Evolutionary conservation across 2,113 vertebrate genomes (phyloP).

Genomic region (Chaetura pelagica): DNA sequence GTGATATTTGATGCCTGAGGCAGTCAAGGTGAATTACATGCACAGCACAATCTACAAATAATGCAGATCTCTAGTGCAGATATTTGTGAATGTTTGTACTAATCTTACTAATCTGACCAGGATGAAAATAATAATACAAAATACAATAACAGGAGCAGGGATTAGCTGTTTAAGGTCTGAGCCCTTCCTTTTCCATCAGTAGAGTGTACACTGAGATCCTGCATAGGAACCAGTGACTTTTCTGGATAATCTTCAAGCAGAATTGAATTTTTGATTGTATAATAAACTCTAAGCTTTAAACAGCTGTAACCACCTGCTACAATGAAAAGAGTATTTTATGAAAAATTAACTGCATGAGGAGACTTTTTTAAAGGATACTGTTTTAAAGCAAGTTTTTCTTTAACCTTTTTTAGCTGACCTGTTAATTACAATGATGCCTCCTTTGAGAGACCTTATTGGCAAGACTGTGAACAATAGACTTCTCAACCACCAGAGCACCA

Average conservation of each 20-base stretch:
- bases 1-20: not conserved
- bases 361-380: not conserved
- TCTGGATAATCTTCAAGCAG: not conserved
- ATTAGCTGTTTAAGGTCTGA: conserved; percentile 14
- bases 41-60: not conserved
- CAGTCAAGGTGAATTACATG: not conserved
- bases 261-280: not conserved
- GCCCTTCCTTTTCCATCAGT: not conserved
- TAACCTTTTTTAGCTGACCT: not conserved
- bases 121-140: conserved; percentile 30
- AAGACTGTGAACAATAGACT: not conserved
- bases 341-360: not conserved
- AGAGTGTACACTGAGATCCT: not conserved
- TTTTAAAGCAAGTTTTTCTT: not conserved
- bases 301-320: not conserved
- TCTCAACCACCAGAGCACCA: not conserved
- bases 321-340: not conserved
- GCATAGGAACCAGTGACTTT: not conserved
- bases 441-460: not conserved
- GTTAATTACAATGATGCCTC: not conserved
- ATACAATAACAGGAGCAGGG: not conserved
- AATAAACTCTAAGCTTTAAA: not conserved
- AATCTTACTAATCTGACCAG: not conserved
- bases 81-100: not conserved
- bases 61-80: not conserved